Evolutionary conservation across 2,797 vertebrate genomes (phyloP), one percentile per base, ranked within the genome.

Genomic region (Amazona ochrocephala): DNA sequence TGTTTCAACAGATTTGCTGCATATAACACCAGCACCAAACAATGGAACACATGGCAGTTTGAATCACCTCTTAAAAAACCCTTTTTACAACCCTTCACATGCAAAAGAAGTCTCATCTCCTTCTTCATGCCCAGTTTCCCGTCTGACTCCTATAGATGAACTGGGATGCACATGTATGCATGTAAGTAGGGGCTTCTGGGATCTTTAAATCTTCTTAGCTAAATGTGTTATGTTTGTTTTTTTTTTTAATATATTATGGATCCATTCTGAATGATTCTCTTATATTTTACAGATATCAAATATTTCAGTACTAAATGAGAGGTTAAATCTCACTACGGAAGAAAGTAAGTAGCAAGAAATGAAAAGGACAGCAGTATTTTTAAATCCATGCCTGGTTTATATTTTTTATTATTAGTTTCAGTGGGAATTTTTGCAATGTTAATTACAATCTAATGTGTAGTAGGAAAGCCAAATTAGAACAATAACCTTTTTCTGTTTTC

Each of bases 11-110:
- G 99, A 99, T 97, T 97, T 99, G 68, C 97, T 99, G 42, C 96
- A 4, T 27, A 98, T 99, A 86, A 74, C 95, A 37, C 99, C 99
- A 17, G 97, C 99, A 89, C 98, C 98, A 32, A 99, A 99, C 97
- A 99, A 99, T 10, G 99, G 99, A 51, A 99, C 99, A 16, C 99
- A 99, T 11, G 99, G 99, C 54, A 99, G 98, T 91, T 98, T 99
- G 92, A 99, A 99, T 96, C 99, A 99, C 92, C 98, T 99, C 78
- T 96, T 99, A 90, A 98, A 96, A 94, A 79, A 5, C 5, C 98
- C 99, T 6, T 77, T 97, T 71, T 95, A 98, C 95, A 87, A 8
- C 21, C 99, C 99, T 1, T 97, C 97, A 26, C 96, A 98, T 89
- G 97, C 98, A 5, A 92, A 97, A 3, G 99, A 99, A 95, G 95